Evolutionary conservation across 2,113 vertebrate species (phyloP).

Genomic region (Eurystomus gularis): DNA sequence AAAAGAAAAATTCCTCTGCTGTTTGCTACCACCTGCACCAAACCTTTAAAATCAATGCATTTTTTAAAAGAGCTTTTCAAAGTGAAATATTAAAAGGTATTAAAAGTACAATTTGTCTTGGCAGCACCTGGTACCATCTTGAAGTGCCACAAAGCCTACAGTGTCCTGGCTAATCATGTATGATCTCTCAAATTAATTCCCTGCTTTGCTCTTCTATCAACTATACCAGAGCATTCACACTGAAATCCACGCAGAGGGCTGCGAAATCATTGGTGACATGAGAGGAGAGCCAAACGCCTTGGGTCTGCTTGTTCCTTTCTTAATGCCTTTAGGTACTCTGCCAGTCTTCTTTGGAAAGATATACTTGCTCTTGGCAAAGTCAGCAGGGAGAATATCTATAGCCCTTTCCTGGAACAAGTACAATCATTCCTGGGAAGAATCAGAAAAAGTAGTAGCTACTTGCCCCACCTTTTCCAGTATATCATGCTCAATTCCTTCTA

Average conservation of each 20-base stretch:
- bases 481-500: not conserved
- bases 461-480: not conserved
- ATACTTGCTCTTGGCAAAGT: not conserved
- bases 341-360: not conserved
- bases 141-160: not conserved
- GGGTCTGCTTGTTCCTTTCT: not conserved
- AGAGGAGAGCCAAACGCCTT: not conserved
- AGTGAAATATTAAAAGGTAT: not conserved
- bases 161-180: not conserved
- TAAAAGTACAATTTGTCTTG: not conserved
- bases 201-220: not conserved
- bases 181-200: not conserved
- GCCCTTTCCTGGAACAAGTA: not conserved
- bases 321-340: not conserved
- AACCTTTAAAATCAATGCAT: not conserved
- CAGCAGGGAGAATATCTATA: accelerated
- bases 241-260: not conserved
- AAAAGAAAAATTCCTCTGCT: not conserved
- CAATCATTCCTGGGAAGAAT: not conserved
- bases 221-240: not conserved
- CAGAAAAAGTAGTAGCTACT: not conserved
- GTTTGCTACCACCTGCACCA: not conserved
- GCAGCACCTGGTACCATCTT: not conserved
- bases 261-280: not conserved
- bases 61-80: not conserved